Base-by-base conservation (phyloP, 2,888 invertebrate genomes). In the Patella ulyssiponensis region DNA sequence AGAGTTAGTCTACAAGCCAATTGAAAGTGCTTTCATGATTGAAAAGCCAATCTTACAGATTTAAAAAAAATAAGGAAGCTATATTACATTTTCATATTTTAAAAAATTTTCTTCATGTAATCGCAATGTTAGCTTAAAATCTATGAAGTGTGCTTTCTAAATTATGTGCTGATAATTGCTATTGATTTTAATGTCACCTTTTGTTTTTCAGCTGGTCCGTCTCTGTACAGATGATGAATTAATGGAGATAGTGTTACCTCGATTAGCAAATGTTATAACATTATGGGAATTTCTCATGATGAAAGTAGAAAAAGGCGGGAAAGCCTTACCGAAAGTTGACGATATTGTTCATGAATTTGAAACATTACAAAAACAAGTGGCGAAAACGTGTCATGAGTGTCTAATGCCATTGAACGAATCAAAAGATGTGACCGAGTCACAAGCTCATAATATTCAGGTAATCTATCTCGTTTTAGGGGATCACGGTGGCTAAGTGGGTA, bases 231-330 rank as follows among this genome's bases (percentile, higher is more conserved):
- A 92, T 81, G 91, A 91, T 80, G 92, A 92, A 75, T 82, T 93
- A 81, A 90, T 92, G 88, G 93, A 92, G 80, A 87, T 91, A 11
- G 91, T 92, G 17, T 86, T 92, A 53, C 92, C 93, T 4, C 87
- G 92, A 1, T 88, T 93, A 15, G 90, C 91, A 20, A 89, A 90
- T 72, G 88, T 89, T 23, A 88, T 92, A 76, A 91, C 92, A 0
- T 83, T 92, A n/a, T 93, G 92, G 92, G 92, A 93, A 78, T 92
- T 92, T 78, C 86, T 93, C 74, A 82, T 93, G 79, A 89, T 92
- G 87, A 91, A 92, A 77, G 89, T 91, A 52, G 91, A 92, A 81
- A 85, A 88, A 56, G 89, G 88, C 15, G 82, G 86, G 33, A 86
- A 82, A 82, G 78, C 84, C n/a, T 79, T 85, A 54, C 87, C 88